Base-by-base conservation (phyloP, 2,888 invertebrate species). In the Lycocerus yunnanus region DNA sequence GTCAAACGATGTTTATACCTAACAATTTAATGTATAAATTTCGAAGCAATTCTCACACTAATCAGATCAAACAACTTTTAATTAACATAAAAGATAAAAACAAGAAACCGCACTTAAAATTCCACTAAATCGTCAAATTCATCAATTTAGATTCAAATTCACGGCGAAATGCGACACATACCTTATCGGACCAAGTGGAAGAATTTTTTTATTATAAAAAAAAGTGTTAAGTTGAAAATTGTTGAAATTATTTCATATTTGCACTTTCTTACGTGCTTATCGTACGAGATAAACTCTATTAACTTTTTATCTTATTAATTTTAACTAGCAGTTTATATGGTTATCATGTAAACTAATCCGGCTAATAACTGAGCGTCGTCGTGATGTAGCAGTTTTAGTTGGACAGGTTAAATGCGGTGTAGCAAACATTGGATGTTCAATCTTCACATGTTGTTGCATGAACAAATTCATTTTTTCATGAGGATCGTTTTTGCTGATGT, bases 341-440 rank as follows among this genome's bases (percentile, higher is more conserved):
- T 43, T 43, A 43, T 43, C 43, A 43, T 73, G 76, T 68, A 73
- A 74, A 74, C 71, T 71, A 69, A 74, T 69, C 72, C 72, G 43
- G 27, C 43, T 59, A 63, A 69, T 72, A 69, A 74, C 72, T 58
- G 63, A 71, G 69, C 69, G 73, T 78, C 69, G 73, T 78, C 77
- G 81, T 82, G 83, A 83, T 81, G 77, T 72, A 80, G 79, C 80
- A 74, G 77, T 81, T 79, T 74, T 75, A 69, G 72, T 76, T 78
- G 70, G 80, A 83, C 82, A 82, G 74, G 80, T 82, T 83, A 83
- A 82, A 81, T 81, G 81, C 78, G 78, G 82, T 81, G 79, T 82
- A 80, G 80, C 78, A 74, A 82, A 82, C 79, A 78, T 78, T 78
- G 80, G 43, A 80, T 78, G 79, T 81, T 80, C 80, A 79, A 78